Evolutionary conservation across 2,888 invertebrate genomes (phyloP).

Genomic region (Ganaspis brasiliensis): DNA sequence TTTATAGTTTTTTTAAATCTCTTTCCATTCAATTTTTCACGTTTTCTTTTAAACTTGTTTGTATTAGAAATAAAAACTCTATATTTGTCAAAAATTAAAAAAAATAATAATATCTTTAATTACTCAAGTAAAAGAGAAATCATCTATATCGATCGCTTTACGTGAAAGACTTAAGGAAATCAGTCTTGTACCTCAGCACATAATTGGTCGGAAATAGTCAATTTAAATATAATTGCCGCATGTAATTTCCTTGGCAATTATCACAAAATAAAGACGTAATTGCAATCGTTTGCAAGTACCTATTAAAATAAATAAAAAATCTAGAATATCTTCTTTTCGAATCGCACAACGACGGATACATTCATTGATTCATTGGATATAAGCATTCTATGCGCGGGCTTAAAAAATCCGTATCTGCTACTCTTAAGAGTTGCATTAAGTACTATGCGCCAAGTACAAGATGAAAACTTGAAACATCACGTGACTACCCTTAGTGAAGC

Average conservation of each 20-base stretch:
- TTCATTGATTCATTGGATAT: conserved; percentile 34
- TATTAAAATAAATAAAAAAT: conserved; percentile 39
- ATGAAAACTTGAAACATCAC: conserved; percentile 74
- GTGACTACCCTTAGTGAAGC: conserved; percentile 63
- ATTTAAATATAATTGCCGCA: conserved; percentile 16
- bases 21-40: no score
- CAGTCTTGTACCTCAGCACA: conserved; percentile 27
- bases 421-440: conserved; percentile 72
- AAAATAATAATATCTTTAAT: background rate
- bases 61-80: background rate
- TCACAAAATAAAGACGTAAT: background rate
- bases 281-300: background rate
- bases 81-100: conserved; percentile 2
- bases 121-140: background rate
- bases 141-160: background rate
- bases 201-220: conserved; percentile 25
- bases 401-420: conserved; percentile 7
- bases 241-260: conserved; percentile 21
- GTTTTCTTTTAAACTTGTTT: no score
- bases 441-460: conserved; percentile 76
- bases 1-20: no score
- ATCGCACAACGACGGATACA: conserved; percentile 37
- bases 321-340: conserved; percentile 24
- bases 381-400: conserved; percentile 30
- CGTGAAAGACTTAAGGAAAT: conserved; percentile 13